phyloP scores from a whole-genome alignment of 2,888 invertebrate genomes.

The Tipula vernalis region DNA sequence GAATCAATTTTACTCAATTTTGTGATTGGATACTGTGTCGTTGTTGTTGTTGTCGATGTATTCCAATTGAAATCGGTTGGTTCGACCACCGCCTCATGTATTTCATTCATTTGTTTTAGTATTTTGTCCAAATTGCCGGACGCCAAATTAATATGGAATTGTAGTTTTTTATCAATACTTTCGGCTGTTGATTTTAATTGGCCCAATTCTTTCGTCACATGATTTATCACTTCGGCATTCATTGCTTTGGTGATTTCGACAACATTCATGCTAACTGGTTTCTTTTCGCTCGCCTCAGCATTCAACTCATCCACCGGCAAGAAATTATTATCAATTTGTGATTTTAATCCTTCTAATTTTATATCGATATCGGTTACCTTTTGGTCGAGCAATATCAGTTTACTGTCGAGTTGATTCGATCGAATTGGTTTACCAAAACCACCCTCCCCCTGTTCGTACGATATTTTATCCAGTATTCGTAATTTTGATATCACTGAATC shows the following conservation, averaged over 20 bases:
- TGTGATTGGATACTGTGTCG: slow-evolving; percentile 43
- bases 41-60: slow-evolving; percentile 34
- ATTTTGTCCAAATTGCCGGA: slow-evolving; percentile 72
- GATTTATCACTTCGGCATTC: slow-evolving; percentile 66
- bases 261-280: slow-evolving; percentile 70
- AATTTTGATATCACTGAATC: slow-evolving; percentile 70
- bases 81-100: slow-evolving; percentile 72
- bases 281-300: slow-evolving; percentile 78
- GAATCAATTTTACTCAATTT: slow-evolving; percentile 67
- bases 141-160: slow-evolving; percentile 72
- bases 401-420: slow-evolving; percentile 45
- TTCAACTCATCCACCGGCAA: slow-evolving; percentile 71
- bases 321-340: slow-evolving; percentile 71
- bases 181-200: slow-evolving; percentile 65
- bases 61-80: slow-evolving; percentile 39
- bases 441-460: slow-evolving; percentile 39
- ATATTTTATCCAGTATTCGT: slow-evolving; percentile 62
- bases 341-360: slow-evolving; percentile 64
- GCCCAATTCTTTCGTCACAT: slow-evolving; percentile 68
- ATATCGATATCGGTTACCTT: slow-evolving; percentile 74
- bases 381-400: slow-evolving; percentile 61
- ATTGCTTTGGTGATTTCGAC: slow-evolving; percentile 74
- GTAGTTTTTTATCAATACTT: slow-evolving; percentile 67
- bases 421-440: slow-evolving; percentile 20
- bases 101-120: slow-evolving; percentile 64